Evolutionary conservation across 2,113 vertebrate genomes (phyloP).

Genomic region (Callipepla californica): DNA sequence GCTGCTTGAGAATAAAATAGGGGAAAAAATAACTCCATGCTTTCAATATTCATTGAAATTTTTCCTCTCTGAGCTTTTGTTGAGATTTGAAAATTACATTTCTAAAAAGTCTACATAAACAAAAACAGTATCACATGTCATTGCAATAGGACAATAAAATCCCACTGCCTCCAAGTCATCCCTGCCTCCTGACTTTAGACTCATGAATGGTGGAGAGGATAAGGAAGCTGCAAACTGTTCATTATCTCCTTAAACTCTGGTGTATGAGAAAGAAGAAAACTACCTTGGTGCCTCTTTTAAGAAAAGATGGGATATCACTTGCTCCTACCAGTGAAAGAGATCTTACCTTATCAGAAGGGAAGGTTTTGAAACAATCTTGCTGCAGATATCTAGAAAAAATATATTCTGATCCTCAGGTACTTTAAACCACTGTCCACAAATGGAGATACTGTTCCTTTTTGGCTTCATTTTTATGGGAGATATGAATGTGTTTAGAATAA

Average conservation of each 20-base stretch:
- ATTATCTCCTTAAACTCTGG: background rate
- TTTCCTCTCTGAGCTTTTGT: background rate
- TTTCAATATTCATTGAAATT: constrained; percentile 41
- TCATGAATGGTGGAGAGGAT: background rate
- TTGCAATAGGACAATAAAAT: background rate
- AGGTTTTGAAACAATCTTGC: background rate
- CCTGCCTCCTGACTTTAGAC: background rate
- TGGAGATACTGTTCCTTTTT: background rate
- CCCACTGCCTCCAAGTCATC: background rate
- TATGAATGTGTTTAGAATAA: background rate
- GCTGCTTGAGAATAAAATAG: background rate
- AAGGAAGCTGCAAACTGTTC: background rate
- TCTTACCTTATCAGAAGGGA: background rate
- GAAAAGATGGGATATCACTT: background rate
- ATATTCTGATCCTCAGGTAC: background rate
- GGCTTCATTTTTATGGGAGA: background rate
- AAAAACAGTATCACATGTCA: background rate
- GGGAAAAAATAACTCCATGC: constrained; percentile 22
- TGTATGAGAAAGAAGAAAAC: background rate
- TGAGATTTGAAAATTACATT: background rate
- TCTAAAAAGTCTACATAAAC: background rate
- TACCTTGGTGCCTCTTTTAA: background rate
- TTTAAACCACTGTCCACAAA: background rate
- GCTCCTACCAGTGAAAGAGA: background rate
- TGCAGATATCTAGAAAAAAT: background rate